Evolutionary conservation across 2,113 vertebrate species (phyloP), one percentile per base, ranked within the genome.

Genomic region (Gymnarchus niloticus): DNA sequence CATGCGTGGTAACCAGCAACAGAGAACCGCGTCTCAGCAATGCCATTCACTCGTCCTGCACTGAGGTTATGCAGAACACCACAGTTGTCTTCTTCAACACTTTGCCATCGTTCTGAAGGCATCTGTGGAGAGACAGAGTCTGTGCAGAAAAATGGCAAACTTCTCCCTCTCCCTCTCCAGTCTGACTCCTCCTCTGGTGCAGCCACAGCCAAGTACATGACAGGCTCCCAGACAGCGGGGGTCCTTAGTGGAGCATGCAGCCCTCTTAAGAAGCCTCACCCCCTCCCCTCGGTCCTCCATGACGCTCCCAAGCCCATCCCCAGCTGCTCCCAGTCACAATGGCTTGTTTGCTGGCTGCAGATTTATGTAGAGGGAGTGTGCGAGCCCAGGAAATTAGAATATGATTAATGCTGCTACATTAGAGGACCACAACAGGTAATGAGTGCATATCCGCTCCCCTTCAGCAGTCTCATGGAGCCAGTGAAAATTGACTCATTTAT

Each of bases 401-500:
- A 94, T 94, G 94, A 95, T 95, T 94, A 95, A 95, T 94, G 92
- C 90, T 28, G 91, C 92, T 91, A 94, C 94, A 94, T 94, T 94
- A 93, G 89, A 86, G 86, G 90, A 56, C 90, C 77, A 93, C 94
- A 94, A 95, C 94, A 95, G 94, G 94, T 95, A 95, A 95, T 93
- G 92, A 93, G 88, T 57, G 90, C 92, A 91, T 91, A 89, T 94
- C 91, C 90, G 88, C 92, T 91, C 90, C 73, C 92, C 89, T 89
- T 90, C 91, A 88, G 88, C 86, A 88, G 88, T 85, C 65, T 88
- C 2, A 87, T 83, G 25, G 89, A 44, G 87, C 89, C 90, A 89
- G 86, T 49, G 90, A 91, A 94, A 95, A 95, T 94, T 94, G 93
- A 94, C 93, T 95, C 93, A 94, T 95, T 95, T 95, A 95, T 95